Evolutionary conservation across 2,888 invertebrate genomes (phyloP).

Genomic region (Cyclophora punctaria): DNA sequence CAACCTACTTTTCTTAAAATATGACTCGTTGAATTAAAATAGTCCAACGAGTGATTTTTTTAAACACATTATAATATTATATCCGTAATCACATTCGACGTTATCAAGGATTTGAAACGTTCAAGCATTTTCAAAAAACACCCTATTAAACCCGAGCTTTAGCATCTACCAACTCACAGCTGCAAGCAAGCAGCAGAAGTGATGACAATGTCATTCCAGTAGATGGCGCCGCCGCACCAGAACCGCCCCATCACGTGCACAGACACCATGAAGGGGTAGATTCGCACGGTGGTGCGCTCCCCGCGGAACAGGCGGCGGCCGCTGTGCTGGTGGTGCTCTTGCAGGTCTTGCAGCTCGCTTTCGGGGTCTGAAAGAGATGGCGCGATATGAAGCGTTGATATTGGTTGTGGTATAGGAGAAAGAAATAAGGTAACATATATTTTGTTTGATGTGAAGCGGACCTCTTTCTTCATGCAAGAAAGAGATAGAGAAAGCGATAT

Average conservation of each 20-base stretch:
- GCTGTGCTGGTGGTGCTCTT: conserved; percentile 40
- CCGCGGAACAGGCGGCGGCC: conserved; percentile 48
- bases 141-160: too few relatives aligned
- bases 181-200: conserved; percentile 63
- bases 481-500: too few relatives aligned
- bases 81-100: too few relatives aligned
- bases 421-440: too few relatives aligned
- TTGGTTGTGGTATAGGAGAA: background rate
- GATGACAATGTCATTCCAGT: conserved; percentile 48
- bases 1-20: too few relatives aligned
- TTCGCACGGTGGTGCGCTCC: conserved; percentile 45
- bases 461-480: too few relatives aligned
- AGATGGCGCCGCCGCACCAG: conserved; percentile 60
- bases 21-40: too few relatives aligned
- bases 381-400: background rate
- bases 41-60: too few relatives aligned
- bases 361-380: conserved; percentile 41
- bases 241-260: conserved; percentile 59
- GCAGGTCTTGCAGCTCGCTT: conserved; percentile 44
- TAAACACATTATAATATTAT: too few relatives aligned
- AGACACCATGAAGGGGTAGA: conserved; percentile 62
- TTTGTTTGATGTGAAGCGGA: too few relatives aligned
- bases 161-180: conserved; percentile 35
- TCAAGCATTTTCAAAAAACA: too few relatives aligned
- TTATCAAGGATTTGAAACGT: too few relatives aligned